Base-by-base conservation (phyloP, 2,888 invertebrate genomes). In the Heteromyza rotundicornis region DNA sequence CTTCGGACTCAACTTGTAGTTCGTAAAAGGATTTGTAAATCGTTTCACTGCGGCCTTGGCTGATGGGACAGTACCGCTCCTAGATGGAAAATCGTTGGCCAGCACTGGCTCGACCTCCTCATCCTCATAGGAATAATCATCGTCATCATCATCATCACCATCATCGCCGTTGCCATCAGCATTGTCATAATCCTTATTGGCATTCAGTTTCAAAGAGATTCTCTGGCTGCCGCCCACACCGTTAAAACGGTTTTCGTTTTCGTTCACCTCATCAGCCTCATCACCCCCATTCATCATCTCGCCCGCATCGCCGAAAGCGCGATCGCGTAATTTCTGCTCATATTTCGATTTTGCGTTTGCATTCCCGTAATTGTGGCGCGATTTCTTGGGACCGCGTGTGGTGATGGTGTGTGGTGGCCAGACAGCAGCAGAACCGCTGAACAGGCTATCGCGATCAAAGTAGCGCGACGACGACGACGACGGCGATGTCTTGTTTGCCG, bases 371-470 rank as follows among this genome's bases (percentile, higher is more conserved):
- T 56, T 35, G 24, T 49, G 50, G 16, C 36, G 53, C n/a, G n/a
- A n/a, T 24, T 14, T 22, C 24, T 40, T 24, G 14, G 78, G 78
- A 0, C 76, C 78, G 36, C 71, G 71, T 12, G 78, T 78, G 19
- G 79, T 64, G 2, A 61, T 67, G 0, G 55, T 67, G 60, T 1
- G 67, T 40, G 40, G 47, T n/a, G 40, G n/a, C 60, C 57, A 60
- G 17, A 57, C 24, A n/a, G 19, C 47, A 16, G 51, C 16, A 14
- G 63, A 40, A 32, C 57, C 52, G 17, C 67, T 59, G 55, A 75
- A 78, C 12, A 80, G 70, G 16, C 77, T 74, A 44, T 80, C 81
- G 59, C 80, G 79, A 75, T 81, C 82, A 59, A 82, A 82, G 60
- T 75, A 75, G 20, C 81, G 78, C 63, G 40, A 3, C 5, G 5